Base-by-base conservation (phyloP, 2,888 invertebrate species). In the Augiades crinisus region DNA sequence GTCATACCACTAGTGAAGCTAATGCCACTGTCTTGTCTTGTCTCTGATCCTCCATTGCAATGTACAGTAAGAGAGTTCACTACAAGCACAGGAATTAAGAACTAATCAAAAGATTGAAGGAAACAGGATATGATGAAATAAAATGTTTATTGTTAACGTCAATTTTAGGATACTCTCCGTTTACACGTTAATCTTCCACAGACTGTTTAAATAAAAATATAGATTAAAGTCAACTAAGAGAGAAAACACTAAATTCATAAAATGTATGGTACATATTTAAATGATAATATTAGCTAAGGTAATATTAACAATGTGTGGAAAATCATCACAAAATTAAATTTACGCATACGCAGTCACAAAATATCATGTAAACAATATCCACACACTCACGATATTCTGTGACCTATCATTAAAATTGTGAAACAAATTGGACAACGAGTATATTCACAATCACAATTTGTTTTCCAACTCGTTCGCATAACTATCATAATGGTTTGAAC, bases 41-140 rank as follows among this genome's bases (percentile, higher is more conserved):
- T n/a, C 67, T 71, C 68, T 73, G 85, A 87, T 84, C 85, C 87
- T 83, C 78, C 72, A 61, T 71, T 75, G 66, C 65, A 68, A 69
- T 73, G 74, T 70, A 66, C 65, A 70, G 58, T 64, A 70, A 74
- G 63, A 78, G 70, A 73, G 17, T 43, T 72, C 74, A 76, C 81
- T 86, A 86, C 81, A 84, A 85, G 84, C 82, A 71, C 71, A 79
- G 77, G 65, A 61, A 65, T 68, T 65, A 61, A 67, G 70, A 57
- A 70, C 70, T 75, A 79, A 61, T 56, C 68, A 63, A 54, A 56
- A 62, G 54, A 62, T 62, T 70, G 80, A 83, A 86, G 82, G 44
- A 61, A 84, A 80, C 87, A 86, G 85, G 86, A 84, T 67, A 62
- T 58, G 24, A 12, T 58, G 56, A 62, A 56, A 53, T 51, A 60